These are phyloP conservation scores for Shinisaurus crocodilurus DNA, from an alignment of 2,113 vertebrate genomes.

Conservation along the genomic window DNA sequence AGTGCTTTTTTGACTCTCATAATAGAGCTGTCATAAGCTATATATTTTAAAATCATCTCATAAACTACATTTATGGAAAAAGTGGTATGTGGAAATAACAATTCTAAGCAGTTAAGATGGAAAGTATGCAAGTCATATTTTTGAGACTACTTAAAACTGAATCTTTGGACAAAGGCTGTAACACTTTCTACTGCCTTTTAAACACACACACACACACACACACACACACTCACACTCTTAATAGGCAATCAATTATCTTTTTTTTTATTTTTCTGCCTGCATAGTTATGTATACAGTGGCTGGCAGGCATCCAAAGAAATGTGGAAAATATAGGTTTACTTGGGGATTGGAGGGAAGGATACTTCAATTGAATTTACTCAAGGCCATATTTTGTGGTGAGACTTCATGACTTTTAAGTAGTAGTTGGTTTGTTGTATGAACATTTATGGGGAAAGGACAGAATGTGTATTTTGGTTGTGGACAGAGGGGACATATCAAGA, in stretches of 20 bases:
- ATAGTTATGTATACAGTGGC: neutral
- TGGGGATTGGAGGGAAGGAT: neutral
- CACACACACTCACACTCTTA: neutral
- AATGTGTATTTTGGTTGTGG: neutral
- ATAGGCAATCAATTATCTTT: constrained; percentile 17
- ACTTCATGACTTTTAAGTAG: neutral
- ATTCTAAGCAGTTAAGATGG: constrained; percentile 49
- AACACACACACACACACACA: neutral
- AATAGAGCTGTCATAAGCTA: constrained; percentile 67
- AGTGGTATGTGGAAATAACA: neutral
- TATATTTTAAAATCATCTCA: constrained; percentile 64
- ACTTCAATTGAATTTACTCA: constrained; percentile 20
- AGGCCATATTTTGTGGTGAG: constrained; percentile 21
- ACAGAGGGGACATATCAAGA: neutral
- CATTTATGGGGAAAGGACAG: neutral
- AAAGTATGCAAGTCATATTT: constrained; percentile 33
- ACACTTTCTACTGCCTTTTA: neutral
- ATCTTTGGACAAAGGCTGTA: neutral
- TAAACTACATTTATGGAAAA: constrained; percentile 51
- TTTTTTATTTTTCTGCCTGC: neutral
- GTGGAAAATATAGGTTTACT: constrained; percentile 9
- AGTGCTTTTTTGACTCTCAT: constrained; percentile 59
- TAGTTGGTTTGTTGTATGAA: neutral
- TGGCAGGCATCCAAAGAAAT: neutral
- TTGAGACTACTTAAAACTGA: neutral